These are phyloP conservation scores for Phalacrocorax pelagicus DNA, from an alignment of 2,113 vertebrate genomes.

Conservation along the genomic window DNA sequence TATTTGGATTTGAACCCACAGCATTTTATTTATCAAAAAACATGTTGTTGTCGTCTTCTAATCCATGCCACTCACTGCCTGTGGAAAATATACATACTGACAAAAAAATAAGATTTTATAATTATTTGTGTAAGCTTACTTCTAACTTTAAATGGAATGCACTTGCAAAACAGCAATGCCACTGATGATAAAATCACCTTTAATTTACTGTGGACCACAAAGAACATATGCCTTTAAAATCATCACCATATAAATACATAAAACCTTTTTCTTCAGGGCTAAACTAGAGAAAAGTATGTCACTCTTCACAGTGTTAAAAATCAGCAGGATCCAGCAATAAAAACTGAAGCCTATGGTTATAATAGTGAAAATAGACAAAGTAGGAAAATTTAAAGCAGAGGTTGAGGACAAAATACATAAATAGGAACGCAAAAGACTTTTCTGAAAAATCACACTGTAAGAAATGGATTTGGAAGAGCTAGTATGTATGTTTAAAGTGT, in stretches of 20 bases:
- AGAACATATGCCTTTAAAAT: slow-evolving; percentile 20
- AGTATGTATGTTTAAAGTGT: neutral
- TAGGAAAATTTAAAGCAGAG: neutral
- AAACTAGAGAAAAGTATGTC: neutral
- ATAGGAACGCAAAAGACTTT: neutral
- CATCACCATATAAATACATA: neutral
- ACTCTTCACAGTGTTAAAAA: neutral
- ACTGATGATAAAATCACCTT: slow-evolving; percentile 19
- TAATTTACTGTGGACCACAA: slow-evolving; percentile 43
- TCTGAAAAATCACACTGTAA: neutral
- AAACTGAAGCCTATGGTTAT: neutral
- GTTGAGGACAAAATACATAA: neutral
- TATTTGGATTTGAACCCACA: neutral
- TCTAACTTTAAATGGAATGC: neutral
- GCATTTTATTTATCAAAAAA: neutral
- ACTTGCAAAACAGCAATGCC: neutral
- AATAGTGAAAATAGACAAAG: neutral
- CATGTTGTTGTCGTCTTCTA: neutral
- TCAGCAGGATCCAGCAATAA: neutral
- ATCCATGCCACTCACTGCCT: neutral
- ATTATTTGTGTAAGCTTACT: neutral
- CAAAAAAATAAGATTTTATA: slow-evolving; percentile 1
- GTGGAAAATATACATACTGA: neutral
- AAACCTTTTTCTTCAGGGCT: neutral
- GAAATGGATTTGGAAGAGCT: neutral